Percentiles rank a stretch among this genome's conserved stretches.
Conservation (phyloP, 2,888 invertebrate genomes). For the Strigamia maritima region DNA sequence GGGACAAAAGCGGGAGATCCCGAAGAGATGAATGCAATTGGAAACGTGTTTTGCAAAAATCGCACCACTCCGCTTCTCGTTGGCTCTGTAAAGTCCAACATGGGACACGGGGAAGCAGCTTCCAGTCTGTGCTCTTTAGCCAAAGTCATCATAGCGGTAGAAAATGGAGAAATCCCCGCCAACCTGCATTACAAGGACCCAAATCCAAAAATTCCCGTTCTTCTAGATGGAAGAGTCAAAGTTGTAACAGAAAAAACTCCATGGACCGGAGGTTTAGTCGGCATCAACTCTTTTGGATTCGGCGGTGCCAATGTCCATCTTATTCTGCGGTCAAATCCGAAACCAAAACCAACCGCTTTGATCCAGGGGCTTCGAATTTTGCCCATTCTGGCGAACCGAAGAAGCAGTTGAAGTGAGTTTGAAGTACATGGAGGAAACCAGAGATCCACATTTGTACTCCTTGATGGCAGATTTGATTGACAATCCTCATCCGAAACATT, state of each 20-base stretch:
- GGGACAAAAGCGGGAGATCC: constrained; percentile 99
- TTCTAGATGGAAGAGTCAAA: constrained; percentile 80
- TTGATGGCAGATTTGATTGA: constrained; percentile 72
- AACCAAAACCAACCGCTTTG: constrained; percentile 53
- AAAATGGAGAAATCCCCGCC: constrained; percentile 78
- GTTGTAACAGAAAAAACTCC: constrained; percentile 78
- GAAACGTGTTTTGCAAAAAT: constrained; percentile 82
- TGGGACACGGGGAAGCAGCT: constrained; percentile 96
- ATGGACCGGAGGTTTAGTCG: constrained; percentile 86
- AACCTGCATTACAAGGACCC: constrained; percentile 86
- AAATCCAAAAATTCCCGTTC: constrained; percentile 86
- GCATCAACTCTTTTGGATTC: constrained; percentile 95
- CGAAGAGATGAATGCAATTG: constrained; percentile 92
- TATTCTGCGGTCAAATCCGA: constrained; percentile 73
- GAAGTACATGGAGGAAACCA: constrained; percentile 56
- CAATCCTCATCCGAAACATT: constrained; percentile 69
- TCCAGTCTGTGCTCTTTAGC: constrained; percentile 65
- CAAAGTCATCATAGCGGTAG: constrained; percentile 90
- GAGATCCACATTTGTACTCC: constrained; percentile 72
- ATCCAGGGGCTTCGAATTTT: constrained; percentile 63
- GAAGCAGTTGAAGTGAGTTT: constrained; percentile 68
- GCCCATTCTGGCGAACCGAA: constrained; percentile 82
- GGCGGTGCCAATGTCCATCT: constrained; percentile 96
- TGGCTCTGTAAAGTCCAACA: constrained; percentile 96
- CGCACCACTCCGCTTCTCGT: constrained; percentile 76